Conservation (phyloP, 2,888 invertebrate species). For the Nasonovia ribisnigri region DNA sequence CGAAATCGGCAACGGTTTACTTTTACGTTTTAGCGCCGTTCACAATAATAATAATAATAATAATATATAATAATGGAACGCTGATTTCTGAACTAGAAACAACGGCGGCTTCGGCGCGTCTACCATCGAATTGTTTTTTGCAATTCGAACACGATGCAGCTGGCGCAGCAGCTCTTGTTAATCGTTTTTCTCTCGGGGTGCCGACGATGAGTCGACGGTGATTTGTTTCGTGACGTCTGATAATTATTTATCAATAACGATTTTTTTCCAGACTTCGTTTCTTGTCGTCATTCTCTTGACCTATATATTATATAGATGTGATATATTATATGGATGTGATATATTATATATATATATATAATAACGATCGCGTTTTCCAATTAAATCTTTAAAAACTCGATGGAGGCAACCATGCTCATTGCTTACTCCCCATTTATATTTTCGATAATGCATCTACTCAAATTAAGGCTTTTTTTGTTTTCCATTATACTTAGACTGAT, state of each 20-base stretch:
- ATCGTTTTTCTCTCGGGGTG: not conserved
- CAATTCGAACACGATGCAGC: not conserved
- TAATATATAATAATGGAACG: not conserved
- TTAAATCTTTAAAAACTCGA: too few species aligned
- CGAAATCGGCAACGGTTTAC: not conserved
- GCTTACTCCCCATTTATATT: too few species aligned
- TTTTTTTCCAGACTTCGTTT: not conserved
- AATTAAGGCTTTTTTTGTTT: too few species aligned
- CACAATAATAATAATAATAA: not conserved
- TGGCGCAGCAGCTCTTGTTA: not conserved
- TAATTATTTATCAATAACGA: not conserved
- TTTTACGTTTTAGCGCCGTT: not conserved
- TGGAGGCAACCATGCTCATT: too few species aligned
- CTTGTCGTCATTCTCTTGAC: not conserved
- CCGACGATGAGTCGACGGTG: not conserved
- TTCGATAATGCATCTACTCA: too few species aligned
- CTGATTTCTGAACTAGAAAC: slow-evolving; percentile 12
- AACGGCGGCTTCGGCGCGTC: not conserved
- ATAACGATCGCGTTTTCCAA: too few species aligned
- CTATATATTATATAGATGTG: too few species aligned
- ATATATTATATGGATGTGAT: too few species aligned
- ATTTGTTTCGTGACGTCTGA: not conserved
- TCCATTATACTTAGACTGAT: too few species aligned
- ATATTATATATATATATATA: too few species aligned
- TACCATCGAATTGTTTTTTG: not conserved